These are phyloP conservation scores for Lamellibrachia columna DNA, from an alignment of 2,888 invertebrate species.

Conservation along the genomic window DNA sequence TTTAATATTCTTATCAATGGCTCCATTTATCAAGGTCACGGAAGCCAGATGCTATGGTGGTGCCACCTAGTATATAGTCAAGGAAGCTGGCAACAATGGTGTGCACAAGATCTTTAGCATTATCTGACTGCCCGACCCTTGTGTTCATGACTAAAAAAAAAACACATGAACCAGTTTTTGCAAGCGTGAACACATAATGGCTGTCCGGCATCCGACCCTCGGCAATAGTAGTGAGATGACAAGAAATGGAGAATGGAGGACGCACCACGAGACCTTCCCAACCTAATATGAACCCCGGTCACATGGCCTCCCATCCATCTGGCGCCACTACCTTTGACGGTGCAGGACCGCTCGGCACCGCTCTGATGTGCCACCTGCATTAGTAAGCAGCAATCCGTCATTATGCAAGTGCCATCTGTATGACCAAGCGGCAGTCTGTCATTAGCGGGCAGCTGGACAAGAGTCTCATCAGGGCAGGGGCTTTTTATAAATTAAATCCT, in stretches of 20 bases:
- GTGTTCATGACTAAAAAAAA: background rate
- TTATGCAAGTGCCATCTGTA: background rate
- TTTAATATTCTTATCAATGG: background rate
- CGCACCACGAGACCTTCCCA: background rate
- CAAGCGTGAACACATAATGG: background rate
- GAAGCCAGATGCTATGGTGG: background rate
- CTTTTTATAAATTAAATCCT: background rate
- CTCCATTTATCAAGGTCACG: background rate
- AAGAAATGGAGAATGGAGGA: background rate
- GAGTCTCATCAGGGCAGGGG: background rate
- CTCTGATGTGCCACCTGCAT: background rate
- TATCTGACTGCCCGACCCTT: background rate
- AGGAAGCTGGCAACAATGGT: constrained; percentile 1
- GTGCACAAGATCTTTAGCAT: background rate
- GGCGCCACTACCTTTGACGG: background rate
- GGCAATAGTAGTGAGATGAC: background rate
- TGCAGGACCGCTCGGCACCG: background rate
- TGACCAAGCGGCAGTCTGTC: background rate
- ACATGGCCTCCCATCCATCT: background rate
- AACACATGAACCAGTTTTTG: background rate
- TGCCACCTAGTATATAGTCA: background rate
- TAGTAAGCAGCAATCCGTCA: background rate
- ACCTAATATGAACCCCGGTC: background rate
- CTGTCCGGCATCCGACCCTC: background rate
- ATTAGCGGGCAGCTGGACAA: background rate